Evolutionary conservation across 2,888 invertebrate genomes (phyloP).

Genomic region (Tryphoninae sp.): DNA sequence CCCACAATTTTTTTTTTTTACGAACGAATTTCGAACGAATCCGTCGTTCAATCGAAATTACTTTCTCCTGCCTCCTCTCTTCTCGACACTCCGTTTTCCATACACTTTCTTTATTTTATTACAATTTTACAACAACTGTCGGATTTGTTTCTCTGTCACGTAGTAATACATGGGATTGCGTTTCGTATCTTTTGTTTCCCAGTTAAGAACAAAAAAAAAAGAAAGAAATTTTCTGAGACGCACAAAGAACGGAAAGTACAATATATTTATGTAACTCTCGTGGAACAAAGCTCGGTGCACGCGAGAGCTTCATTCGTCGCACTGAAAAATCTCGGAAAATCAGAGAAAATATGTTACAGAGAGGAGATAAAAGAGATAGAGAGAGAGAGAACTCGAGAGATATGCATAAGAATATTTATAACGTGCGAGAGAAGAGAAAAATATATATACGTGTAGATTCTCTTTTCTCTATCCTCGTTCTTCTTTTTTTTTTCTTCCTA

Average conservation of each 20-base stretch:
- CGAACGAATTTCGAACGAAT: not conserved
- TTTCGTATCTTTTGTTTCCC: not conserved
- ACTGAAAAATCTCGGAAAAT: slow-evolving; percentile 10
- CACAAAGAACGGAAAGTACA: not conserved
- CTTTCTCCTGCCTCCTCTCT: too few relatives aligned
- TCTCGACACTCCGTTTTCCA: too few relatives aligned
- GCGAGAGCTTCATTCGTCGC: not conserved
- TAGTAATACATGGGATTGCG: not conserved
- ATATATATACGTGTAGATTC: not conserved
- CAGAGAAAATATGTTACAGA: slow-evolving; percentile 5
- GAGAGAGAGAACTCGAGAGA: not conserved
- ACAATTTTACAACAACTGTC: not conserved
- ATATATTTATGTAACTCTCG: slow-evolving; percentile 1
- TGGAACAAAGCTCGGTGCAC: not conserved
- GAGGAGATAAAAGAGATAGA: not conserved
- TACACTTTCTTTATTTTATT: too few relatives aligned
- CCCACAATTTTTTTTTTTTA: not conserved
- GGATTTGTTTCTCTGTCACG: not conserved
- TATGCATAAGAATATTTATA: slow-evolving; percentile 36
- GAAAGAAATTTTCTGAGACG: not conserved
- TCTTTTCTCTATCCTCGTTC: not conserved
- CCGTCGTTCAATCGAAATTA: too few relatives aligned
- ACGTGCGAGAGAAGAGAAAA: slow-evolving; percentile 6
- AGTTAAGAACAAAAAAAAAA: not conserved
- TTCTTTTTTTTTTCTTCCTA: not conserved